Base-by-base conservation (phyloP, 2,797 vertebrate genomes). In the Phaenicophaeus curvirostris region DNA sequence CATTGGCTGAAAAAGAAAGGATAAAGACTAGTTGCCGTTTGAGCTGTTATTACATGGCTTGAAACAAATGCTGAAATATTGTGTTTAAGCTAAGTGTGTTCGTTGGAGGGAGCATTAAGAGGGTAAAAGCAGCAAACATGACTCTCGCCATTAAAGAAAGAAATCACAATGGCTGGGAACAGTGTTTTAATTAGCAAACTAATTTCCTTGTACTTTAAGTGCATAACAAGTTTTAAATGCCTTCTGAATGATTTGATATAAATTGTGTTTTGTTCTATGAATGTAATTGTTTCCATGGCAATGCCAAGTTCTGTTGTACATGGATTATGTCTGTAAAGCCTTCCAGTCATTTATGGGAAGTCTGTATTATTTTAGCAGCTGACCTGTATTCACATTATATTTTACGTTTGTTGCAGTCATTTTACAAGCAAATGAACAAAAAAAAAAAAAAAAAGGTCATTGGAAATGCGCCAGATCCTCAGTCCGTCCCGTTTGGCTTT, bases 111-210 rank as follows among this genome's bases (percentile, higher is more conserved):
- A 79, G 24, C 48, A 77, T 90, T 85, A 86, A 57, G 63, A 85
- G 14, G 53, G 71, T 61, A 90, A 85, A 78, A 71, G 87, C 48
- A 84, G 75, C 63, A 57, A 95, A 93, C 59, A 71, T 66, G 63
- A 66, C 30, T 85, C 89, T 79, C n/a, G 65, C 81, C 65, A 63
- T 76, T 93, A 69, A 80, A 94, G 80, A 90, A 92, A 85, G 86
- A 93, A 92, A 82, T 84, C 84, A 79, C 55, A 83, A 41, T 69
- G 95, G 50, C 61, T 89, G 44, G 51, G 54, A 95, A 94, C 37
- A 79, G 66, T 73, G 65, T 94, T 89, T 92, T 96, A 96, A 96
- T 96, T 93, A 96, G 91, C 51, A 95, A 95, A 94, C 90, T 80
- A 82, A 85, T 95, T 93, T 48, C 85, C 80, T 94, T 91, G 71